These are phyloP conservation scores for Macheiramphus alcinus DNA, from an alignment of 2,113 vertebrate genomes.

Conservation along the genomic window DNA sequence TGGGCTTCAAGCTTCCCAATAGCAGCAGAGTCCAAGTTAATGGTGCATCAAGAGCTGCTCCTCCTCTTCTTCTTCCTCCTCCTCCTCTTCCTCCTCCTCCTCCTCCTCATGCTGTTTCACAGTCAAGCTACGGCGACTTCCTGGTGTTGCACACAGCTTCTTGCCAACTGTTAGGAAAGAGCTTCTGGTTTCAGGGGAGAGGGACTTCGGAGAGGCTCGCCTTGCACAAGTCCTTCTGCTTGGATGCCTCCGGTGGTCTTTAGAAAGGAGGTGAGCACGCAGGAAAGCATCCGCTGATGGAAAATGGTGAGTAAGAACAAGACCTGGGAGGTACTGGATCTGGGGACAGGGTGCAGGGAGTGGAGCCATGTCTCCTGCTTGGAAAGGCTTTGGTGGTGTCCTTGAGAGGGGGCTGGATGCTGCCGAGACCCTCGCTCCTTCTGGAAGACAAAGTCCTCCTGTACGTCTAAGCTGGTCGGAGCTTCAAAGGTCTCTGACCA, in stretches of 20 bases:
- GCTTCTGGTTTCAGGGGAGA: not conserved
- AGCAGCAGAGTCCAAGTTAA: not conserved
- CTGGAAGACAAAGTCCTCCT: not conserved
- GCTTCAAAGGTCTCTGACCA: not conserved
- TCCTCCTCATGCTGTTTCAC: not conserved
- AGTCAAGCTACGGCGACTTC: not conserved
- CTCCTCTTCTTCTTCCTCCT: not conserved
- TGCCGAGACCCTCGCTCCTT: not conserved
- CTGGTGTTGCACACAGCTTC: not conserved
- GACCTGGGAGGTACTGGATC: not conserved
- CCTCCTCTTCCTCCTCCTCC: not conserved
- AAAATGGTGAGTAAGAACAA: slow-evolving; percentile 45
- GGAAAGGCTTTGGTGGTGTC: not conserved
- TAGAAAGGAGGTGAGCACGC: not conserved
- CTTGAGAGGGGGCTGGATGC: not conserved
- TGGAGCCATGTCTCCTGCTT: fast-evolving
- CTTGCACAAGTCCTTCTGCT: not conserved
- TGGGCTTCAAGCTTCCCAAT: not conserved
- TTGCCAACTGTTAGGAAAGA: not conserved
- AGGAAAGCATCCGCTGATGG: not conserved
- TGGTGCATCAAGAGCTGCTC: not conserved
- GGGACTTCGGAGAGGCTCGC: not conserved
- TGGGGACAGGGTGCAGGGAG: fast-evolving
- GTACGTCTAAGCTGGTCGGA: not conserved
- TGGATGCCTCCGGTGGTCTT: not conserved